Conservation (phyloP, 2,888 invertebrate species). For the Agrochola litura region DNA sequence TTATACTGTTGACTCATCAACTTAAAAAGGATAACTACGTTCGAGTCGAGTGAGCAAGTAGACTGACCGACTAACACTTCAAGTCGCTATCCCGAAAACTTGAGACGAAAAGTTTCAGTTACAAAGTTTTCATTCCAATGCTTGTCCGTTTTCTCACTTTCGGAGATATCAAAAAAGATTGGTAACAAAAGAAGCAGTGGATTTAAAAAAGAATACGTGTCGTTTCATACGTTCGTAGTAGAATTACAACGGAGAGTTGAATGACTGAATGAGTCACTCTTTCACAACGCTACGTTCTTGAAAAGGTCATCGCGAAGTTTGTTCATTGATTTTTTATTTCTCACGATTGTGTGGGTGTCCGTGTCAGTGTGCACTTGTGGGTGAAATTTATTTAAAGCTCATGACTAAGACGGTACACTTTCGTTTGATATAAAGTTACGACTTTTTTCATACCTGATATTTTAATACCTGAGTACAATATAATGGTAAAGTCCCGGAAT, state of each 20-base stretch:
- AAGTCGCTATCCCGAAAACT: conserved; percentile 31
- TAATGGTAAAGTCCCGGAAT: not conserved
- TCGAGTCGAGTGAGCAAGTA: conserved; percentile 73
- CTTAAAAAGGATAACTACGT: conserved; percentile 82
- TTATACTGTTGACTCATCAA: conserved; percentile 77
- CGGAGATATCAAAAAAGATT: conserved; percentile 1
- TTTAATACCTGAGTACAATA: not conserved
- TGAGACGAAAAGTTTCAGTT: not conserved
- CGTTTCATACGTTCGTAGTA: conserved; percentile 44
- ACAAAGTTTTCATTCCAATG: conserved; percentile 43
- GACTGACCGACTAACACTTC: conserved; percentile 80
- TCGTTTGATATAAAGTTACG: conserved; percentile 57
- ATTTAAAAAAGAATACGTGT: conserved; percentile 39
- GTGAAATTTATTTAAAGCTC: conserved; percentile 69
- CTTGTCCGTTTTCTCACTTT: conserved; percentile 8
- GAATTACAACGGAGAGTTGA: conserved; percentile 74
- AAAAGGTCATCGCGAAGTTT: conserved; percentile 80
- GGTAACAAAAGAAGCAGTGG: conserved; percentile 69
- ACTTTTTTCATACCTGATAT: not conserved
- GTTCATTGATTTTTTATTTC: conserved; percentile 75
- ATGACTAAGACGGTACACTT: conserved; percentile 68
- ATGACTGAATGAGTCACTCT: conserved; percentile 85
- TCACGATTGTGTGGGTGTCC: conserved; percentile 62
- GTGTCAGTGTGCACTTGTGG: conserved; percentile 60
- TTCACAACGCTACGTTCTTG: conserved; percentile 83